Conservation (phyloP, 2,113 vertebrate genomes). For the Corvus hawaiiensis region DNA sequence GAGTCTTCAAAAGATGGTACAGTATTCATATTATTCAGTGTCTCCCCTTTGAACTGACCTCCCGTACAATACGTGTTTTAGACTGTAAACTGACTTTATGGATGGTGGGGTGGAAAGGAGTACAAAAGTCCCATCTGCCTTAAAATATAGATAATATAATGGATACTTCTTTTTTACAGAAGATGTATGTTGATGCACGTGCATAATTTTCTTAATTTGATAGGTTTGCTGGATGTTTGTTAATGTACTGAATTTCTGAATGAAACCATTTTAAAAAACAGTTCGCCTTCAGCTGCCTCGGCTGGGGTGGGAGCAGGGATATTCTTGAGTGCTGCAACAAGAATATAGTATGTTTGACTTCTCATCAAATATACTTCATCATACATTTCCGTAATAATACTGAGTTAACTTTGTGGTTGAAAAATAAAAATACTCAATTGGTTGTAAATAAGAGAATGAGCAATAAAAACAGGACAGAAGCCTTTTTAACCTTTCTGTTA, state of each 20-base stretch:
- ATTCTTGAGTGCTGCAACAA: background rate
- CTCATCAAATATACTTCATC: background rate
- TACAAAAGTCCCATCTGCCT: background rate
- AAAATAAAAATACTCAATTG: background rate
- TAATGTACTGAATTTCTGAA: background rate
- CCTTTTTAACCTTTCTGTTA: background rate
- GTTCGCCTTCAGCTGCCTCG: background rate
- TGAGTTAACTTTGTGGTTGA: background rate
- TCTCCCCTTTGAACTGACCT: background rate
- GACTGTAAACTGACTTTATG: background rate
- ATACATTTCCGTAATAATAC: background rate
- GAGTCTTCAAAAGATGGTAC: conserved; percentile 90
- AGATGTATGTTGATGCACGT: background rate
- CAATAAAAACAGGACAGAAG: background rate
- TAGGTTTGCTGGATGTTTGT: background rate
- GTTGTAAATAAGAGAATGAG: background rate
- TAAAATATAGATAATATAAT: background rate
- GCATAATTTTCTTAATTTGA: background rate
- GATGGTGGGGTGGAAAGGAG: background rate
- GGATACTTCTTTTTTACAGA: background rate
- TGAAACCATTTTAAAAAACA: background rate
- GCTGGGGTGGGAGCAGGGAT: background rate
- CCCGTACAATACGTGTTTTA: accelerated
- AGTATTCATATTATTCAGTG: background rate
- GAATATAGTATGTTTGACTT: background rate